Conservation (phyloP, 1,140 invertebrate species). For the Tachypleus tridentatus region DNA sequence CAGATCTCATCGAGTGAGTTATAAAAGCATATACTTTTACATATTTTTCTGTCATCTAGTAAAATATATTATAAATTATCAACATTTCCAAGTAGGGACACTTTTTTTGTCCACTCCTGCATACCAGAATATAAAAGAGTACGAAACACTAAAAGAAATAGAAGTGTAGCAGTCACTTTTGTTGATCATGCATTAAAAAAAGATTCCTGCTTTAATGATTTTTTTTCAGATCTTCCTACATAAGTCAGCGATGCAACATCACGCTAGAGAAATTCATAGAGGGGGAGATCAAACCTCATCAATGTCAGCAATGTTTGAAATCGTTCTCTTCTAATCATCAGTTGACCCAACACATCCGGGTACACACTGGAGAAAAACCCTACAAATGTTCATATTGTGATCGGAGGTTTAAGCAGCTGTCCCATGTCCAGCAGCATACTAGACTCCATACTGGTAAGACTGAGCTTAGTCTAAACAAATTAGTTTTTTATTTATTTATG, state of each 20-base stretch:
- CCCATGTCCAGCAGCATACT: slow-evolving; percentile 88
- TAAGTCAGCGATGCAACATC: slow-evolving; percentile 91
- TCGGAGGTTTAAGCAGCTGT: slow-evolving; percentile 83
- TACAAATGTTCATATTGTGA: slow-evolving; percentile 95
- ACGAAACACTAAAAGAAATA: no score
- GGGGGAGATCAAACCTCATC: slow-evolving; percentile 59
- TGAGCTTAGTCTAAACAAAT: not conserved
- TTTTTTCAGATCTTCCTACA: slow-evolving; percentile 87
- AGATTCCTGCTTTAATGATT: slow-evolving; percentile 13
- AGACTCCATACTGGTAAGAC: slow-evolving; percentile 82
- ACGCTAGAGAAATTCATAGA: slow-evolving; percentile 57
- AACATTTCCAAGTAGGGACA: no score
- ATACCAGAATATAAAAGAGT: no score
- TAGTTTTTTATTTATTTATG: no score
- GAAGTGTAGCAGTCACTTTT: no score
- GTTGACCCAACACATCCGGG: slow-evolving; percentile 86
- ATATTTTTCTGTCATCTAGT: no score
- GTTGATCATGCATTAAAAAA: no score
- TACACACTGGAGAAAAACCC: slow-evolving; percentile 86
- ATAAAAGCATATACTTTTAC: no score
- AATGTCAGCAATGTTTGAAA: slow-evolving; percentile 94
- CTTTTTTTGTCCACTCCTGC: no score
- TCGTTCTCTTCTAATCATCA: slow-evolving; percentile 94
- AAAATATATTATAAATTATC: no score
- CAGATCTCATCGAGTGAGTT: no score